Evolutionary conservation across 2,888 invertebrate species (phyloP).

Genomic region (Agrotis puta): DNA sequence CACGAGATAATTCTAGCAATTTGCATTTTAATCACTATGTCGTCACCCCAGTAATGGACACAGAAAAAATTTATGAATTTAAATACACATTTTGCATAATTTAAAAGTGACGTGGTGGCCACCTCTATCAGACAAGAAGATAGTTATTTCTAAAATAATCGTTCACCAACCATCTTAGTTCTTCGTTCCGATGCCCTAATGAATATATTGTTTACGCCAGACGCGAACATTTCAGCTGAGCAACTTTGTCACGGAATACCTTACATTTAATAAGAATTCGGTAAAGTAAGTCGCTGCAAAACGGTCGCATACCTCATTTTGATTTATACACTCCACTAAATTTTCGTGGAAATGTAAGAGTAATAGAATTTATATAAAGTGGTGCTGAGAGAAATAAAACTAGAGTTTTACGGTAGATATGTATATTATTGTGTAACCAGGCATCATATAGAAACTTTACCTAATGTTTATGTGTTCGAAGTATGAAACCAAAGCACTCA

Average conservation of each 20-base stretch:
- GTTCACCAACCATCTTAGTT: not conserved
- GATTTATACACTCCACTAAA: slow-evolving; percentile 49
- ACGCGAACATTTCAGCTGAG: slow-evolving; percentile 21
- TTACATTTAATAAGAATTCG: slow-evolving; percentile 54
- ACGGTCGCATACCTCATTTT: slow-evolving; percentile 54
- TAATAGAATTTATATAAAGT: slow-evolving; percentile 47
- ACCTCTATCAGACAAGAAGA: slow-evolving; percentile 5
- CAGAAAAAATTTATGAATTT: slow-evolving; percentile 70
- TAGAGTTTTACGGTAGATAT: too few relatives aligned
- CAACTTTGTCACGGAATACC: slow-evolving; percentile 39
- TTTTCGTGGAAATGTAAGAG: slow-evolving; percentile 33
- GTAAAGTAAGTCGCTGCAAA: slow-evolving; percentile 48
- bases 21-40: slow-evolving; percentile 71
- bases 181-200: not conserved
- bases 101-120: slow-evolving; percentile 19
- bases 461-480: too few relatives aligned
- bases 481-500: too few relatives aligned
- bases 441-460: not conserved
- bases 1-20: slow-evolving; percentile 63
- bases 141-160: not conserved
- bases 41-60: slow-evolving; percentile 60
- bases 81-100: slow-evolving; percentile 67
- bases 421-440: not conserved
- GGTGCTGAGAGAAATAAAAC: slow-evolving; percentile 14
- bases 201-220: slow-evolving; percentile 15